Conservation (phyloP, 1,140 invertebrate species). For the Drosophila sp. region DNA sequence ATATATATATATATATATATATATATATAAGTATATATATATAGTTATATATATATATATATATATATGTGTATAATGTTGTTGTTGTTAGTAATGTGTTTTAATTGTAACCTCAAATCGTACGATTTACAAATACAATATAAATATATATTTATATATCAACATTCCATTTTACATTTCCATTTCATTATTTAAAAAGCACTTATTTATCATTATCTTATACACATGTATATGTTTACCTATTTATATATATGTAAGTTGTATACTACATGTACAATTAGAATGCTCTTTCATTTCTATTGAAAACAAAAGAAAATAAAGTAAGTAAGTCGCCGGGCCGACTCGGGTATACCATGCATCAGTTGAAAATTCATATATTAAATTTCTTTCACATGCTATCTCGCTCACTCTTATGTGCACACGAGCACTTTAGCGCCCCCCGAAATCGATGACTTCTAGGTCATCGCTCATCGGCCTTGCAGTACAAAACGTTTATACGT, state of each 20-base stretch:
- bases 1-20: slow-evolving; percentile 20
- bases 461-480: too few relatives aligned
- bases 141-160: slow-evolving; percentile 49
- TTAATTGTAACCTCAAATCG: slow-evolving; percentile 43
- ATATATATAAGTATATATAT: slow-evolving; percentile 17
- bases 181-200: slow-evolving; percentile 60
- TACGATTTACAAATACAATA: slow-evolving; percentile 48
- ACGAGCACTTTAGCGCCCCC: too few relatives aligned
- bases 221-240: slow-evolving; percentile 30
- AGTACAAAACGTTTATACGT: too few relatives aligned
- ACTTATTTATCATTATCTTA: slow-evolving; percentile 73
- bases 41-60: slow-evolving; percentile 16
- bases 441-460: too few relatives aligned
- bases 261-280: slow-evolving; percentile 35
- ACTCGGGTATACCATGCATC: too few relatives aligned
- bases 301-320: slow-evolving; percentile 20
- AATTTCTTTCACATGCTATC: too few relatives aligned
- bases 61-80: slow-evolving; percentile 19
- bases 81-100: slow-evolving; percentile 41
- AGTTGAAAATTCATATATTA: too few relatives aligned
- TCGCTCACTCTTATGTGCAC: too few relatives aligned
- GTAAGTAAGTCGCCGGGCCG: background rate
- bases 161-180: slow-evolving; percentile 8
- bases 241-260: slow-evolving; percentile 29
- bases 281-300: slow-evolving; percentile 11